A percentile compares a stretch with the other conserved stretches of the same genome.
These are phyloP conservation scores for Coptodon bakossiorum DNA, from an alignment of 2,113 vertebrate genomes.

Conservation along the genomic window DNA sequence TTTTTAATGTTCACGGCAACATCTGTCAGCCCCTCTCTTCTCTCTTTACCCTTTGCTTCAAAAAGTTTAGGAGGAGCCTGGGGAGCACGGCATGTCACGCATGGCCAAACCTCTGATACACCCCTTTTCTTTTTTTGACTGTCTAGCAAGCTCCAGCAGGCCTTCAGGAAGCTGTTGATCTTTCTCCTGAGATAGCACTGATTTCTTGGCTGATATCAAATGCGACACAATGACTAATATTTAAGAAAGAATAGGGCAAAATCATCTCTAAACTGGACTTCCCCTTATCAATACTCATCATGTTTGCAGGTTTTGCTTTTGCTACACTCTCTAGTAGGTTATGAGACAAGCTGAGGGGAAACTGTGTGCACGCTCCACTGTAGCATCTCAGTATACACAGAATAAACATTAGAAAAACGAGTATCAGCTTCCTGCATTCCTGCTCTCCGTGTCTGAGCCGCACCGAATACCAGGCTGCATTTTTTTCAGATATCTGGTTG, in stretches of 20 bases:
- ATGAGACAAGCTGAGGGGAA: background rate
- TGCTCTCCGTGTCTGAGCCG: constrained; percentile 15
- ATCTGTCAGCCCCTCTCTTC: constrained; percentile 20
- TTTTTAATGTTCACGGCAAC: constrained; percentile 13
- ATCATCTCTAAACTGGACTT: background rate
- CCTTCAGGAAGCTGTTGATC: constrained; percentile 54
- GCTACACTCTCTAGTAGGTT: background rate
- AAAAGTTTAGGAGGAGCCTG: constrained; percentile 50
- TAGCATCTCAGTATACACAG: background rate
- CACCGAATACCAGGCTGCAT: constrained; percentile 30
- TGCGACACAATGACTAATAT: constrained; percentile 38
- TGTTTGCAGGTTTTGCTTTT: background rate
- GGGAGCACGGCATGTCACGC: constrained; percentile 31
- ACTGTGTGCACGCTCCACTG: background rate
- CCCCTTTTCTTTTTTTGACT: constrained; percentile 25
- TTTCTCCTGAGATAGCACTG: constrained; percentile 5
- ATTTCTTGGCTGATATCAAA: constrained; percentile 36
- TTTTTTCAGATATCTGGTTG: constrained; percentile 14
- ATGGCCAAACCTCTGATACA: constrained; percentile 21
- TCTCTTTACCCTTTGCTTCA: constrained; percentile 55
- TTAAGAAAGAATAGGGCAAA: background rate
- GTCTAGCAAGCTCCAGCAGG: constrained; percentile 41
- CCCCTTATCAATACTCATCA: background rate
- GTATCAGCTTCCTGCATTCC: constrained; percentile 13
- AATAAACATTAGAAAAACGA: background rate